Conservation (phyloP, 2,113 vertebrate species). For the Aptenodytes forsteri region DNA sequence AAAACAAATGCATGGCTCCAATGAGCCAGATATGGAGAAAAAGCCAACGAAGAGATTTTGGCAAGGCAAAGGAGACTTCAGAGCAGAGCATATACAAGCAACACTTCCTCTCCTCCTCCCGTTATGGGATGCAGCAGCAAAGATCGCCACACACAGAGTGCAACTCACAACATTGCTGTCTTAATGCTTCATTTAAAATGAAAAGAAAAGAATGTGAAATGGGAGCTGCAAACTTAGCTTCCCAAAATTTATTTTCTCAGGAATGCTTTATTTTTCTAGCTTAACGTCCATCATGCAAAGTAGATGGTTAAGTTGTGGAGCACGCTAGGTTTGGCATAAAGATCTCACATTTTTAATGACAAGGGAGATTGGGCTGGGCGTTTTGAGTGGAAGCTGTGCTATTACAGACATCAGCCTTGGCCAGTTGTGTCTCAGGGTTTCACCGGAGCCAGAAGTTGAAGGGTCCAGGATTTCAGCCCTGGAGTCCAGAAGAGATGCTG, state of each 20-base stretch:
- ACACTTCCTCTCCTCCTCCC: not conserved
- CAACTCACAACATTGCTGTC: not conserved
- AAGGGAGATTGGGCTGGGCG: not conserved
- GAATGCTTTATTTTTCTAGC: not conserved
- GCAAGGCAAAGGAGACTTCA: not conserved
- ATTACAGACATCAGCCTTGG: not conserved
- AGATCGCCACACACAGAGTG: not conserved
- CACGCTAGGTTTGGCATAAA: not conserved
- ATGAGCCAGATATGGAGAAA: not conserved
- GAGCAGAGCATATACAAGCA: not conserved
- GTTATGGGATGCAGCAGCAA: not conserved
- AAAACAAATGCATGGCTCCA: slow-evolving; percentile 21
- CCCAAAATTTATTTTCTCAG: not conserved
- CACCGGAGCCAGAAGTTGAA: not conserved
- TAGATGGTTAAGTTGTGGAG: not conserved
- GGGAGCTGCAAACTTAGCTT: not conserved
- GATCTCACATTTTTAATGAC: not conserved
- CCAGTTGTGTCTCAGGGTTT: not conserved
- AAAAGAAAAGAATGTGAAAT: not conserved
- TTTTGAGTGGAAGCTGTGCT: not conserved
- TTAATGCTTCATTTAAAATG: not conserved
- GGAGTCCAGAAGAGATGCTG: not conserved
- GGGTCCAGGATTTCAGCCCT: not conserved
- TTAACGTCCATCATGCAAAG: not conserved
- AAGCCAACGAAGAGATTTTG: not conserved